Evolutionary conservation across 37 sponge, comb jelly and placozoan species (phyloP), one percentile per base, ranked within the genome.

Genomic region (Halichondria panicea): DNA sequence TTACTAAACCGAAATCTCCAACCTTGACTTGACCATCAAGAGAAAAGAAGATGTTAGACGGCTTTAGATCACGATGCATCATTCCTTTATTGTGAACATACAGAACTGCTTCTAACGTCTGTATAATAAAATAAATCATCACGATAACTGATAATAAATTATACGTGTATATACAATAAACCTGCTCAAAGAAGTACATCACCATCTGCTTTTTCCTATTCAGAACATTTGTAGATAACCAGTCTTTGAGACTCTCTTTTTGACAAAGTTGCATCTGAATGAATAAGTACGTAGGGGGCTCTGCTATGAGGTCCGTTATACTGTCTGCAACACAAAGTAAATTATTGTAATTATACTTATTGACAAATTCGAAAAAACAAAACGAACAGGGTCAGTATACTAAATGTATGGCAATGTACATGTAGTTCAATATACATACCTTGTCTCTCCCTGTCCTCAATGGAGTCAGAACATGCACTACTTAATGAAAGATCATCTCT

Each of bases 261-360:
- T 66, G 63, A 70, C 96, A 96, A n/a, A 96, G 76, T 66, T 96
- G 86, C 92, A 92, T 96, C 74, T 96, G 96, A 28, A 96, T 96
- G 88, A 77, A 96, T 6, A 96, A 79, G 63, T 66, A 86, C 3
- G 86, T 75, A 0, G 86, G 82, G 2, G 80, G 63, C 31, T 62
- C 72, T 24, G 32, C 66, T 0, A 25, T 40, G 35, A 63, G 77
- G 34, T n/a, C 77, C 7, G 73, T 34, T 5, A 72, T 54, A 19
- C 73, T 56, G 35, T 63, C 77, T 76, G 66, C n/a, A n/a, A n/a
- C n/a, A 58, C 6, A 58, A 58, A 58, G 6, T 12, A n/a, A n/a
- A n/a, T 58, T 25, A 21, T 58, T 22, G 15, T 27, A 25, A 6
- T 21, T 8, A 12, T 21, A 58, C 8, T 8, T 7, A 58, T 24